Base-by-base conservation (phyloP, 2,797 vertebrate genomes). In the Dicrostonyx torquatus region DNA sequence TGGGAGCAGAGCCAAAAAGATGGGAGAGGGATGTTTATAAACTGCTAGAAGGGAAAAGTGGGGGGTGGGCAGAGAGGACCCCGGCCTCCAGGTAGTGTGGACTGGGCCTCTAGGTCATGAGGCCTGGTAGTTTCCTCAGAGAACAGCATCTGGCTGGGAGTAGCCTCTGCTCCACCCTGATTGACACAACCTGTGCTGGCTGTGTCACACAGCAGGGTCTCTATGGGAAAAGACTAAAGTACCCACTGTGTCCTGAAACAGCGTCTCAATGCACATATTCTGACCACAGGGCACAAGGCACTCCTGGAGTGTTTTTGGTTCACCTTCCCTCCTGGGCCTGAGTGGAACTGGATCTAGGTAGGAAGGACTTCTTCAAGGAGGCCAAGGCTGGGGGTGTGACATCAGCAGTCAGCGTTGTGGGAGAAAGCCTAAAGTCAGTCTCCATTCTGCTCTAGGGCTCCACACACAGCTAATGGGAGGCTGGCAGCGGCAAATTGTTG, bases 401-500 rank as follows among this genome's bases (percentile, higher is more conserved):
- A 6, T 58, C 83, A 77, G 95, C 89, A 97, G 91, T 76, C 29
- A 8, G 84, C 95, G 86, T 29, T 37, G 66, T 87, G 43, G 95
- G 96, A 97, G 91, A 90, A 94, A 97, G 68, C 85, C 85, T 40
- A 58, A 87, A 87, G 94, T 90, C 6, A 95, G 40, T 84, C 93
- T 95, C 87, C 73, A 92, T 95, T 96, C 97, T 91, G 3, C 96
- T 97, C 93, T 50, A 92, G 96, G 95, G 95, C 95, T 96, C 93
- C 0, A 84, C 93, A 90, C 95, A 84, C 96, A 96, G 92, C 95
- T 98, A 98, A 98, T 98, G 96, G 98, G 97, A 97, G 98, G 98
- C 98, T 98, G 98, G 97, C 96, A 98, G 97, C 94, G 43, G 97
- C 97, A 98, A 98, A 98, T 98, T 98, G 98, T 98, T 98, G 98